Base-by-base conservation (phyloP, 2,888 invertebrate species). In the Carterocephalus palaemon region DNA sequence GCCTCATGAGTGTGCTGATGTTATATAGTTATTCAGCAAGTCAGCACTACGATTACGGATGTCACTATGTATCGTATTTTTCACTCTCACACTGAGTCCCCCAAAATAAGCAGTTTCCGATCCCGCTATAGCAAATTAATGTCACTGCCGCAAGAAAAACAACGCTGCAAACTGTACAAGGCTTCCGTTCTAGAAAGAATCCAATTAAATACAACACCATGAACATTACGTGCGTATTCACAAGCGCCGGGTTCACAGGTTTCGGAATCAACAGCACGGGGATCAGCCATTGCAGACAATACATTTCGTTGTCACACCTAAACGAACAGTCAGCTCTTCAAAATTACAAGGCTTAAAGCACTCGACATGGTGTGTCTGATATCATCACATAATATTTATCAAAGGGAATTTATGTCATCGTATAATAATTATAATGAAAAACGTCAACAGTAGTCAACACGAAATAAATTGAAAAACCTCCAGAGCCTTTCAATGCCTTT, bases 191-290 rank as follows among this genome's bases (percentile, higher is more conserved):
- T 63, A 99, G 88, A 79, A 99, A 98, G 87, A 99, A 99, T 62
- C 98, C 97, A 60, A 98, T 93, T 60, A 99, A 85, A 83, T 99
- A 99, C 40, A 99, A 89, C 54, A 96, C 94, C 91, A 99, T 96
- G 78, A 99, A 98, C 94, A 98, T 95, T 49, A 97, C 96, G 81
- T 98, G 97, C 42, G 98, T 98, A 76, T 98, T 95, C 61, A 98
- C 91, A 48, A 98, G 88, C 22, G 97, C 96, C 64, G 98, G 98
- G 87, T 99, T 98, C 53, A 97, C 92, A 45, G 99, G 98, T 83
- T 98, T 99, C 58, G 99, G 98, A 78, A 99, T 97, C 56, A 99
- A 89, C 54, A 99, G 89, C 62, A 99, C 97, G 47, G 98, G 98
- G 65, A 99, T 95, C 68, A 99, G 89, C 94, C 97, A 97, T 90